Evolutionary conservation across 2,113 vertebrate genomes (phyloP), one percentile per base, ranked within the genome.

Genomic region (Odontesthes bonariensis): DNA sequence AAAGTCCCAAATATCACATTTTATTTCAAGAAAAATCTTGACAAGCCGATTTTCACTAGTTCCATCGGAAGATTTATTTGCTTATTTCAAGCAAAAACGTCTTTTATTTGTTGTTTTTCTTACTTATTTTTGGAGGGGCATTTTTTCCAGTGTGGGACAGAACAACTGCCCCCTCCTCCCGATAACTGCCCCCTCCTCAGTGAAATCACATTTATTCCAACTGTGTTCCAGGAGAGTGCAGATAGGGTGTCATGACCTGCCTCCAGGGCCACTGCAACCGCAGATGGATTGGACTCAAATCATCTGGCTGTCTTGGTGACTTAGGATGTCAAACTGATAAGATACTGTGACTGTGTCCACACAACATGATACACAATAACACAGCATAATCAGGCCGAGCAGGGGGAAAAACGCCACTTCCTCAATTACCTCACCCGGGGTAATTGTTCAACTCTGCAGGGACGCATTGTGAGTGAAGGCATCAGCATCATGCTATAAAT

Each of bases 401-500:
- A 59, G 44, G 42, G 42, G 31, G 67, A 83, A 16, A 73, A 73
- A 51, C 5, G n/a, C 32, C 59, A 57, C 92, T 82, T 95, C 95
- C 94, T 96, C 95, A 95, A 94, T 90, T 86, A 94, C 90, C 84
- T 95, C 95, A 96, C 94, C 91, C 31, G 85, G 90, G 93, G 95
- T 95, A 94, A 96, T 96, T 87, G 89, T 95, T 93, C 87, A 95
- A 95, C 95, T 95, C 84, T 81, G 79, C 73, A 63, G 88, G 88
- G 87, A 80, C 84, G 61, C 71, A 78, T 87, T 88, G 69, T 95
- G 94, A 92, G 94, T 93, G 93, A 94, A 95, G 92, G 95, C 95
- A 95, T 96, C 95, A 94, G 94, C 94, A 93, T 95, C 92, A 92
- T 94, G 95, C 96, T 95, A 95, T 97, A 96, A 97, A 97, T 93